phyloP scores from a whole-genome alignment of 2,113 vertebrate species.

The Ginglymostoma cirratum region DNA sequence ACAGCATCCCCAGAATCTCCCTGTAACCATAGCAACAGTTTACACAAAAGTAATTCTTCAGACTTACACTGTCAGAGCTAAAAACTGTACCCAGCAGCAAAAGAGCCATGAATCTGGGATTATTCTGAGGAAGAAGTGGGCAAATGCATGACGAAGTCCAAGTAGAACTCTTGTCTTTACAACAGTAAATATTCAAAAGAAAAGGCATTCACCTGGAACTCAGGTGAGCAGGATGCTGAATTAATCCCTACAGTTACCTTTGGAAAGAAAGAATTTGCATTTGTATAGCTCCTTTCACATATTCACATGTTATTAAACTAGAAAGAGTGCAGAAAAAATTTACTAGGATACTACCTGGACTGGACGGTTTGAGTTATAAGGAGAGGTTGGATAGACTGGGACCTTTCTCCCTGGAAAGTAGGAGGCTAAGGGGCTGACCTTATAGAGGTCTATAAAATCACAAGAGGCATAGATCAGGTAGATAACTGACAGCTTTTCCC shows the following conservation, averaged over 20 bases:
- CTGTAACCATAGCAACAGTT: slow-evolving; percentile 52
- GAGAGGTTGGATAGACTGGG: too few species aligned
- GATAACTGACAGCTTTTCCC: too few species aligned
- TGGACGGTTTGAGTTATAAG: too few species aligned
- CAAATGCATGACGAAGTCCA: neutral
- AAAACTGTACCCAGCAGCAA: neutral
- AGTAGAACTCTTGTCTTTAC: neutral
- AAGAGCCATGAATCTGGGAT: neutral
- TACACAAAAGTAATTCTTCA: neutral
- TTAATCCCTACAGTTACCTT: neutral
- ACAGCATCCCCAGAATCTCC: slow-evolving; percentile 71
- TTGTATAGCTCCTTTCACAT: neutral
- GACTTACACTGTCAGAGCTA: neutral
- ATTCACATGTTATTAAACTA: too few species aligned
- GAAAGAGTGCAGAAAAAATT: too few species aligned
- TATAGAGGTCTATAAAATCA: too few species aligned
- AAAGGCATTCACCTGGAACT: neutral
- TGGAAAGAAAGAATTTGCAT: neutral
- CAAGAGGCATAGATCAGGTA: too few species aligned
- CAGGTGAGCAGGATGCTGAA: neutral
- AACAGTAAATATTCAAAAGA: neutral
- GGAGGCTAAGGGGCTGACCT: too few species aligned
- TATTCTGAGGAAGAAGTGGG: neutral
- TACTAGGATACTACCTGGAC: too few species aligned
- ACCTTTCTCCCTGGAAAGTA: too few species aligned